phyloP scores from a whole-genome alignment of 2,888 invertebrate species.

The Dynastes grantii region DNA sequence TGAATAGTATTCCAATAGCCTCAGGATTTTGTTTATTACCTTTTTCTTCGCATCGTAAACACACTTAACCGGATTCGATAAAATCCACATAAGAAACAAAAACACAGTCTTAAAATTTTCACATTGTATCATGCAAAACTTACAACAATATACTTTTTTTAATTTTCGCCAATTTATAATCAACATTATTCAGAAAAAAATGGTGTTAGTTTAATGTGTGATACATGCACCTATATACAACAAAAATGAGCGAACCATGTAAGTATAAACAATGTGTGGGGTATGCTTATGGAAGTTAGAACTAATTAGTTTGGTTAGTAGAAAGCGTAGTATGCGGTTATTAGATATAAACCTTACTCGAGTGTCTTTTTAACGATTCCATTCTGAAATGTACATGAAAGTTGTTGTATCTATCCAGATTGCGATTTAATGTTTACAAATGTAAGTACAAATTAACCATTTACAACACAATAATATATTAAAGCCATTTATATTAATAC shows the following conservation, averaged over 20 bases:
- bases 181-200: constrained; percentile 53
- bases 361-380: background rate
- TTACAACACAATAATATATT: constrained; percentile 38
- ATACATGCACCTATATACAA: constrained; percentile 45
- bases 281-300: constrained; percentile 12
- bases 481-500: constrained; percentile 45
- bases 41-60: constrained; percentile 62
- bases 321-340: constrained; percentile 14
- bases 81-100: constrained; percentile 48
- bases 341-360: constrained; percentile 1
- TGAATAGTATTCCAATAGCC: constrained; percentile 62
- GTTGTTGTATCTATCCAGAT: background rate
- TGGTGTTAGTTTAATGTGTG: constrained; percentile 35
- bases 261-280: constrained; percentile 16
- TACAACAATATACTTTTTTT: constrained; percentile 44
- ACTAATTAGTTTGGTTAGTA: constrained; percentile 27
- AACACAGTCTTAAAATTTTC: constrained; percentile 63
- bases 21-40: constrained; percentile 56
- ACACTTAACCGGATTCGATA: constrained; percentile 57
- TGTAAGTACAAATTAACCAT: constrained; percentile 28
- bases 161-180: constrained; percentile 61
- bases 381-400: no score
- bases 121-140: constrained; percentile 52
- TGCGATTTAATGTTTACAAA: constrained; percentile 40
- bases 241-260: constrained; percentile 26